Percentiles rank a stretch among this genome's conserved stretches.
Evolutionary conservation across 1,140 invertebrate species (phyloP).

Genomic region (Helicoverpa zea): DNA sequence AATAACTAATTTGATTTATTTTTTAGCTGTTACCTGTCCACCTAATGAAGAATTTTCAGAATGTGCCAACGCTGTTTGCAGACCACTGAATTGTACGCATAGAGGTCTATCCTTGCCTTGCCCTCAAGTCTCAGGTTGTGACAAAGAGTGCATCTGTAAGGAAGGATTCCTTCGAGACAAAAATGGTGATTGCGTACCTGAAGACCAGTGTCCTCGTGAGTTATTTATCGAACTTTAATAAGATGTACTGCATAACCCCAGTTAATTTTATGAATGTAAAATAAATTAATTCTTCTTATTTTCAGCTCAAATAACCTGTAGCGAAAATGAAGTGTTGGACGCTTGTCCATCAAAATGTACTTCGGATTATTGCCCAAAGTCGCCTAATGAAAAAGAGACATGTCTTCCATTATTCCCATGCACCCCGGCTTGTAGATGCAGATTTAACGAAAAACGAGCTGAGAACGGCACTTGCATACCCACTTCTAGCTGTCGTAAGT

Average conservation of each 20-base stretch:
- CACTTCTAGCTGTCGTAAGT: slow-evolving; percentile 70
- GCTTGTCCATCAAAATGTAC: neutral
- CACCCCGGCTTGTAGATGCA: slow-evolving; percentile 58
- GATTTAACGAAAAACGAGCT: slow-evolving; percentile 58
- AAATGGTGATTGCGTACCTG: slow-evolving; percentile 40
- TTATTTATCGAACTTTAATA: neutral
- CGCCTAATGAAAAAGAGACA: neutral
- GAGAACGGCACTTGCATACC: slow-evolving; percentile 65
- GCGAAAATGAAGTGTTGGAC: slow-evolving; percentile 3
- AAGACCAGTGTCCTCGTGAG: slow-evolving; percentile 25
- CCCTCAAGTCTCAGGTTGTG: slow-evolving; percentile 2
- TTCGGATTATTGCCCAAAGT: neutral
- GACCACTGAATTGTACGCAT: neutral
- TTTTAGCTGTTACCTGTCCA: slow-evolving; percentile 7
- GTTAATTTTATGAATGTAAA: neutral
- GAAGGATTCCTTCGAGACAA: slow-evolving; percentile 19
- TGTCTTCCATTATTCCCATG: neutral
- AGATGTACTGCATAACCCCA: neutral
- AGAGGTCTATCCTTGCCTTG: neutral
- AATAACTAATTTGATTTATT: neutral
- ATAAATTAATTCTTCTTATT: neutral
- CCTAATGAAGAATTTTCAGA: neutral
- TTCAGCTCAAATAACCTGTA: neutral
- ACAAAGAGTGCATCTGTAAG: slow-evolving; percentile 47
- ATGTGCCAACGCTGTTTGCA: slow-evolving; percentile 8